phyloP scores from a whole-genome alignment of 2,888 invertebrate genomes.

The Nemapogon koenigi region DNA sequence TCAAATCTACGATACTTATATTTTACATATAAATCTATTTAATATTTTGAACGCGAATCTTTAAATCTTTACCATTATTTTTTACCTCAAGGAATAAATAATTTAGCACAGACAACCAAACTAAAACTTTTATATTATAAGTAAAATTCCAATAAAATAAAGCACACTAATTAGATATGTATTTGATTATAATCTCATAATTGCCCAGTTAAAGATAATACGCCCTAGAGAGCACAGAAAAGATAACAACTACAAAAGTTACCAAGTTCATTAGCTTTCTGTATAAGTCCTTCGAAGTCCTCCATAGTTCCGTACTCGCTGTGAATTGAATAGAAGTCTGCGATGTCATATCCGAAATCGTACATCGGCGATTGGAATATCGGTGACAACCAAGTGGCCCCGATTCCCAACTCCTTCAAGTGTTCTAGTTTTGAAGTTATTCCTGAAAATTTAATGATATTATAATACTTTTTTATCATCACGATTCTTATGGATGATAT shows the following conservation, averaged over 20 bases:
- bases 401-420: slow-evolving; percentile 69
- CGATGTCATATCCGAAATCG: slow-evolving; percentile 83
- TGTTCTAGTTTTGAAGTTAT: slow-evolving; percentile 68
- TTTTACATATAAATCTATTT: no score
- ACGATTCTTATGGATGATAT: neutral
- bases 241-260: slow-evolving; percentile 21
- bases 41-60: no score
- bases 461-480: neutral
- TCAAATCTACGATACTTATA: no score
- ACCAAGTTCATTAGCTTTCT: slow-evolving; percentile 55
- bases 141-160: no score
- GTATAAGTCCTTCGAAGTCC: slow-evolving; percentile 69
- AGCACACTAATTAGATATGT: no score
- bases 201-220: no score
- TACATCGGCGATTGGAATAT: slow-evolving; percentile 77
- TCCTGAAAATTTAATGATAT: slow-evolving; percentile 37
- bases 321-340: slow-evolving; percentile 73
- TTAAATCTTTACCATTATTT: no score
- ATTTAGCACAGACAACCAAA: no score
- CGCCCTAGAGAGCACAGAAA: neutral
- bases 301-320: slow-evolving; percentile 74
- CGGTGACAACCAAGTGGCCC: slow-evolving; percentile 78
- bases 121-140: no score
- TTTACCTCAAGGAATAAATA: no score
- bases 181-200: no score